Evolutionary conservation across 2,888 invertebrate species (phyloP), one percentile per base, ranked within the genome.

Genomic region (Bembecia ichneumoniformis): DNA sequence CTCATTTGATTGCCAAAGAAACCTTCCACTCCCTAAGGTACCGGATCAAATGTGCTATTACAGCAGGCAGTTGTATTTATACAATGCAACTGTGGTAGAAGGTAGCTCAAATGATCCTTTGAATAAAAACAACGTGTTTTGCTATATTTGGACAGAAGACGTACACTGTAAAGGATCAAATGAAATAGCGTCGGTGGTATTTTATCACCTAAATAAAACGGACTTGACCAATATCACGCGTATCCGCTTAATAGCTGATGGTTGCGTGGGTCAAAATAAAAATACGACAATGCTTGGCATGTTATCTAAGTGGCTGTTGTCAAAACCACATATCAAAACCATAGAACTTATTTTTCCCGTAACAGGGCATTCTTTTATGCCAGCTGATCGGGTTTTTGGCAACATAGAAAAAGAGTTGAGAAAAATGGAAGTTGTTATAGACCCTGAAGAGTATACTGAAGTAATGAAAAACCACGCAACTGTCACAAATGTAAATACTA

Each of bases 1-100:
- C 17, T 54, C 53, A 4, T 66, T 61, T 55, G 66, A 66, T 50
- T 69, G 64, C 47, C 60, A 63, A 50, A 65, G 68, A 56, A 68
- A 67, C 49, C 54, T 55, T 36, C 35, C 52, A 3, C 43, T 64
- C 3, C 63, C 65, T 1, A 62, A 62, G 53, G 20, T 67, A 28
- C 59, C 62, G 1, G 62, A 64, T 48, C 61, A 66, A 52, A 47
- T 56, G 10, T 52, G 58, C n/a, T 66, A 66, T 17, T 68, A 58
- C 48, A 51, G 52, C 15, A 46, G 63, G 4, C 64, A 64, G 49
- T 43, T 61, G 20, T 62, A 58, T 51, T 10, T 58, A 9, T 60
- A 59, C 50, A 57, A 62, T 47, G 61, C 64, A 43, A 57, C 58
- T 11, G 49, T 66, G 11, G 55, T 62, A 40, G 28, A 48, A 28